phyloP scores from a whole-genome alignment of 2,113 vertebrate species.

The Probosciger aterrimus region DNA sequence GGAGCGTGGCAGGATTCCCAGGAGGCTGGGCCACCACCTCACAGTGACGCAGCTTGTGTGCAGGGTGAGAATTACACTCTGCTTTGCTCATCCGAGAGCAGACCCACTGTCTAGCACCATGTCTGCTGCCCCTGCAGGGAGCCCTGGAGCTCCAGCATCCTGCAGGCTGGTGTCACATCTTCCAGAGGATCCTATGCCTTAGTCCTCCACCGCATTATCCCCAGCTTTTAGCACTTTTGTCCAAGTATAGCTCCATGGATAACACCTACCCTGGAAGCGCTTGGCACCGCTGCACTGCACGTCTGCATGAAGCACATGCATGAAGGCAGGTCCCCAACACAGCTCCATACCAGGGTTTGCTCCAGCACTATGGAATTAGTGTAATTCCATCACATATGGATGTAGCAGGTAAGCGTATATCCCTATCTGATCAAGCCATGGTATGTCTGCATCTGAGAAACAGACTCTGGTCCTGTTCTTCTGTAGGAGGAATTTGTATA shows the following conservation, averaged over 20 bases:
- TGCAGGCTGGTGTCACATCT: background rate
- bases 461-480: background rate
- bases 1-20: background rate
- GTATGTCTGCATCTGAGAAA: background rate
- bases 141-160: background rate
- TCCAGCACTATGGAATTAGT: rapidly evolving
- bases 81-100: background rate
- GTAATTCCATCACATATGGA: rapidly evolving
- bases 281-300: background rate
- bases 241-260: background rate
- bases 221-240: background rate
- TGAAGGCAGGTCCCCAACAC: background rate
- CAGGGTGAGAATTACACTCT: background rate
- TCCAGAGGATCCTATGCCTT: background rate
- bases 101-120: background rate
- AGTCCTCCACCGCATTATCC: background rate
- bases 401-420: rapidly evolving
- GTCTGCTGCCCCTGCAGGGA: background rate
- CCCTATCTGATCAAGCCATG: rapidly evolving
- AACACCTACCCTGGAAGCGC: background rate
- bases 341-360: background rate
- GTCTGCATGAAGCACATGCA: rapidly evolving
- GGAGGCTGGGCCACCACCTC: background rate
- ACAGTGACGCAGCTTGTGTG: rapidly evolving
- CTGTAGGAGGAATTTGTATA: background rate